Percentiles rank a stretch among this genome's conserved stretches.
These are phyloP conservation scores for Cygnus buccinator DNA, from an alignment of 2,113 vertebrate species.

Conservation along the genomic window DNA sequence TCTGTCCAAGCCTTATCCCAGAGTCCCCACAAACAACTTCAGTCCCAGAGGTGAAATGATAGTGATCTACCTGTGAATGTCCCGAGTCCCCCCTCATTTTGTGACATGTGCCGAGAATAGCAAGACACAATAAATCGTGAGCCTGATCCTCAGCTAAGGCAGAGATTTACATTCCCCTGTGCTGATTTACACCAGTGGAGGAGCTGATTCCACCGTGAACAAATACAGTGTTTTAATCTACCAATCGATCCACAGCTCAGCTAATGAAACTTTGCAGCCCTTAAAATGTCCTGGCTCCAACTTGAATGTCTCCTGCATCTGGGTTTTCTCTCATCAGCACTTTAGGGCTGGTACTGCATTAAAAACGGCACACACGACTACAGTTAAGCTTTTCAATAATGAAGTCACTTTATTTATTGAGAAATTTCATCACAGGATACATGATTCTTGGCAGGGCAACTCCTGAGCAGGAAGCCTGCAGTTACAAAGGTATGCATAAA, in stretches of 20 bases:
- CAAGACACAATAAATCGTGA: conserved; percentile 44
- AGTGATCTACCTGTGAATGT: conserved; percentile 57
- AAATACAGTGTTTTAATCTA: conserved; percentile 43
- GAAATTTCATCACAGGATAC: conserved; percentile 67
- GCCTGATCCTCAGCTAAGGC: conserved; percentile 27
- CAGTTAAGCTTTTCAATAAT: conserved; percentile 67
- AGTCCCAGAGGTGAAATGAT: conserved; percentile 30
- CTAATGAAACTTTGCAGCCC: conserved; percentile 64
- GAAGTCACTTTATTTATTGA: conserved; percentile 71
- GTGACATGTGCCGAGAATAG: conserved; percentile 50
- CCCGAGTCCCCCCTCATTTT: background rate
- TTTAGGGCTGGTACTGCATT: conserved; percentile 42
- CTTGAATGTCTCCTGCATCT: conserved; percentile 64
- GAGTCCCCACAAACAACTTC: conserved; percentile 58
- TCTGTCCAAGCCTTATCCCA: conserved; percentile 61
- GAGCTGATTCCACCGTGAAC: conserved; percentile 18
- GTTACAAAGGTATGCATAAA: conserved; percentile 66
- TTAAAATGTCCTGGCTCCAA: conserved; percentile 45
- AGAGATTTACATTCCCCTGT: conserved; percentile 45
- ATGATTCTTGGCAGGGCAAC: conserved; percentile 70
- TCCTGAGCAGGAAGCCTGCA: conserved; percentile 74
- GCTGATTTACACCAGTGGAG: conserved; percentile 51
- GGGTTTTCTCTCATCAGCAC: conserved; percentile 56
- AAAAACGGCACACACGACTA: conserved; percentile 56
- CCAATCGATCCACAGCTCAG: conserved; percentile 57